Percentiles rank a stretch among this genome's conserved stretches.
Evolutionary conservation across 2,113 vertebrate species (phyloP).

Genomic region (Rhynchomys soricoides): DNA sequence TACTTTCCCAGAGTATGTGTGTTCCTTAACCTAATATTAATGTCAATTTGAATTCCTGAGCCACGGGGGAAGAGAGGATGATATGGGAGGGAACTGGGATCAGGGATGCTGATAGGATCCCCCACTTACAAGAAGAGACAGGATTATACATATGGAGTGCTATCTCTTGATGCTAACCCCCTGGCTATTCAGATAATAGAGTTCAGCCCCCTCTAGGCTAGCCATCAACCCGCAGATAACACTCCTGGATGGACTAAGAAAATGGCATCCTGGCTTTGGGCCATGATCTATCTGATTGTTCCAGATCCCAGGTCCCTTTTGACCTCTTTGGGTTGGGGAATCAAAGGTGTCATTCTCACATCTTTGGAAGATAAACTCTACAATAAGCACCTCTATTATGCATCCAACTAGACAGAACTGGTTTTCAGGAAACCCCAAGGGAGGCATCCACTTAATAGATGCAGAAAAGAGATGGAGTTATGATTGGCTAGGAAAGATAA

Average conservation of each 20-base stretch:
- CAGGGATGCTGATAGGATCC: not conserved
- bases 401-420: not conserved
- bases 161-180: not conserved
- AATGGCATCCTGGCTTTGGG: not conserved
- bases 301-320: not conserved
- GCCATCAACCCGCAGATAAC: not conserved
- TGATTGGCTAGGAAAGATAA: not conserved
- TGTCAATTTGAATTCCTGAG: conserved; percentile 55
- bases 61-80: not conserved
- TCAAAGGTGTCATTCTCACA: not conserved
- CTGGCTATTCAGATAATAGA: not conserved
- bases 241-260: not conserved
- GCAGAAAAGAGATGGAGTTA: not conserved
- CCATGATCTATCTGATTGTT: not conserved
- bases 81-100: not conserved
- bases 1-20: conserved; percentile 42
- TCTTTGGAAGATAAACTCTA: conserved; percentile 34
- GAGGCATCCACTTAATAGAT: not conserved
- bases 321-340: not conserved
- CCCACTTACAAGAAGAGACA: not conserved
- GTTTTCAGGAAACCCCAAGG: not conserved
- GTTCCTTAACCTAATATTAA: conserved; percentile 40
- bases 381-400: not conserved
- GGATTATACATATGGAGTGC: not conserved
- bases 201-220: not conserved